Evolutionary conservation across 2,888 invertebrate genomes (phyloP), one percentile per base, ranked within the genome.

Genomic region (Conops quadrifasciatus): DNA sequence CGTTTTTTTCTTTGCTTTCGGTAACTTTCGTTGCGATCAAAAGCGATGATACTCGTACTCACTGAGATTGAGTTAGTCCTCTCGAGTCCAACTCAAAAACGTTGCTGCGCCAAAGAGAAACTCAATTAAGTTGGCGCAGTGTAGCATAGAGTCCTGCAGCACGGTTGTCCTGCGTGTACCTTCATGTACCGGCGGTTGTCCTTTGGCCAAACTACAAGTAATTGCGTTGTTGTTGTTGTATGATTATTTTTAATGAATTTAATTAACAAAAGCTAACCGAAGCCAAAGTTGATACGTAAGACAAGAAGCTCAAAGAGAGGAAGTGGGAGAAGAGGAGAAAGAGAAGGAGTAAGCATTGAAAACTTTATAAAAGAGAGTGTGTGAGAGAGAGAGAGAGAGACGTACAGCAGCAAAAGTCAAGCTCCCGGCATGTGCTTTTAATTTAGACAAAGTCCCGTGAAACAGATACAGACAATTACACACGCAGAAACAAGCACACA

Each of bases 211-310:
- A 36, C 36, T 24, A n/a, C 2, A 53, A 21, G n/a, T 19, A 53
- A 53, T 21, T 53, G 21, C 53, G 5, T 21, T 58, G 45, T 69
- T 69, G 5, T 21, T 58, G 45, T 69, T 69, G 68, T 68, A 66
- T 68, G 71, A 71, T 71, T 53, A 69, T 71, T 71, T 73, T 73
- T 66, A 73, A 71, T 73, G 71, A 71, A 71, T 73, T 73, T 69
- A 73, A 73, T 71, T 71, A 73, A 71, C 60, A 58, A 71, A 72
- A 71, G 67, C 70, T 71, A 49, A 21, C 68, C 21, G 19, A 43
- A 24, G 64, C 49, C 24, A 49, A 28, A 45, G n/a, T 19, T 4
- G 24, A 53, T 2, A 24, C 21, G n/a, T 0, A 24, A 11, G 36
- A 4, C 21, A 49, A 49, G n/a, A 19, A 16, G n/a, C 19, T 5